Conservation (phyloP, 35 echinoderm and acorn worm species). For the Heliocidaris tuberculata region DNA sequence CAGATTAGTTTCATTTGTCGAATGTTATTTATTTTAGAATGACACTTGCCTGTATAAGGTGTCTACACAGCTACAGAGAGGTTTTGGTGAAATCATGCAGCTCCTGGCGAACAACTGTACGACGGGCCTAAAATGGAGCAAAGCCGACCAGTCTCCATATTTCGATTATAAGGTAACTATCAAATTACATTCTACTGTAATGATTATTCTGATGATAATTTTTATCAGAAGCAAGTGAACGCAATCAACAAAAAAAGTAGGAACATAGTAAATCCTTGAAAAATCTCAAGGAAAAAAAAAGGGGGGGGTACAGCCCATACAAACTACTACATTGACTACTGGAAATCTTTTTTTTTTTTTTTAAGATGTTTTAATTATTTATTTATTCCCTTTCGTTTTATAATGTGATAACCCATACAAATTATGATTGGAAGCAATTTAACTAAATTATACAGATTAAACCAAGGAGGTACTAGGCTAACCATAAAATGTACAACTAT, state of each 20-base stretch:
- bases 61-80: background rate
- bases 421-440: too few relatives aligned
- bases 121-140: conserved; percentile 51
- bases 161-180: conserved; percentile 63
- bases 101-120: conserved; percentile 28
- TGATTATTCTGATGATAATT: background rate
- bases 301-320: too few relatives aligned
- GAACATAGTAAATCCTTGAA: too few relatives aligned
- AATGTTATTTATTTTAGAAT: background rate
- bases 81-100: background rate
- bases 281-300: too few relatives aligned
- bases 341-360: too few relatives aligned
- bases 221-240: background rate
- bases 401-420: too few relatives aligned
- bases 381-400: too few relatives aligned
- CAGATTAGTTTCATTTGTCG: background rate
- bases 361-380: too few relatives aligned
- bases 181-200: background rate
- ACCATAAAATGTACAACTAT: too few relatives aligned
- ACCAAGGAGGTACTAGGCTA: too few relatives aligned
- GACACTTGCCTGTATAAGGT: background rate
- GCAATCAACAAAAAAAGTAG: background rate
- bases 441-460: too few relatives aligned
- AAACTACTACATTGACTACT: too few relatives aligned
- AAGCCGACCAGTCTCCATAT: conserved; percentile 49